Base-by-base conservation (phyloP, 2,113 vertebrate species). In the Caretta caretta region DNA sequence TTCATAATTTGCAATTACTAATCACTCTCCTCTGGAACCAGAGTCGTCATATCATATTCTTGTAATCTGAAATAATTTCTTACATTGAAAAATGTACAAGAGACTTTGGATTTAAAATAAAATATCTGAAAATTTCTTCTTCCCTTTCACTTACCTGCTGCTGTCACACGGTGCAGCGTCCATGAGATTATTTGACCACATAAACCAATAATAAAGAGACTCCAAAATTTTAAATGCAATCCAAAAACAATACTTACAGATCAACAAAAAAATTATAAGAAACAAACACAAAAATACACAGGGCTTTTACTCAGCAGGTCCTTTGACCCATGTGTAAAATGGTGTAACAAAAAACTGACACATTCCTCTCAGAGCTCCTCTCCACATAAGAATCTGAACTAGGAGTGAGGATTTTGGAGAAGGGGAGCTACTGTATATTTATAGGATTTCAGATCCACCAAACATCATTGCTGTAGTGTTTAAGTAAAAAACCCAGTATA, bases 121-220 rank as follows among this genome's bases (percentile, higher is more conserved):
- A 29, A 75, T 13, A 82, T 81, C 50, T 84, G 50, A 51, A 31
- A 81, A n/a, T 46, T 13, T 27, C 27, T 56, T 46, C 38, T 88
- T 20, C 2, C 75, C 42, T 84, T 93, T 82, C 80, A 96, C 85
- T 94, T 89, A 96, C 87, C 95, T 57, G 93, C 75, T 12, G 75
- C 24, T 42, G 80, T 80, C 84, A 90, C 3, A 10, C 12, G 12
- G 49, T 87, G 90, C 90, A 88, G 69, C 4, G 59, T 88, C 72
- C 54, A 6, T 0, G 2, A 92, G 59, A 93, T 87, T 84, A 89
- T 87, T 94, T 35, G 56, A 83, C 46, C 0, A 20, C 12, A 16
- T 25, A 90, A 90, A 86, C 24, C 80, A 93, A 10, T 69, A 89
- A 78, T 1, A 0, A 80, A 0, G 0, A 59, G 79, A 51, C 29